Base-by-base conservation (phyloP, 2,888 invertebrate genomes). In the Calephelis perditalis region DNA sequence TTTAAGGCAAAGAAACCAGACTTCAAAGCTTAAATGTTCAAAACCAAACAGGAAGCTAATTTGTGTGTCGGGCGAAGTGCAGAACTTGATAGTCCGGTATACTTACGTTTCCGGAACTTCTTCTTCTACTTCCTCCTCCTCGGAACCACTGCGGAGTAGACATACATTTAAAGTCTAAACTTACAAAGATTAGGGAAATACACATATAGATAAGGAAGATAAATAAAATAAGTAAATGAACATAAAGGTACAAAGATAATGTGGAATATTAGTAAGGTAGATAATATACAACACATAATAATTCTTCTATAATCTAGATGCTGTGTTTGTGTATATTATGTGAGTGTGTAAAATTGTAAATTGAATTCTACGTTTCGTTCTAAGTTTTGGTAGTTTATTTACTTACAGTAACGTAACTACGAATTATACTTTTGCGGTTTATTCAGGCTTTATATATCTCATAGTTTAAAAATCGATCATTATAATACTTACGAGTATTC, bases 401-500 rank as follows among this genome's bases (percentile, higher is more conserved):
- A 26, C 26, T 26, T 26, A 26, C 26, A 26, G 26, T 26, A 26
- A 26, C 26, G 26, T 26, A 26, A 26, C 26, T 26, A 26, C 26
- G 26, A 26, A 26, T 26, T 26, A 3, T 26, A 26, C 26, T 3
- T 26, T 26, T 26, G 26, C 26, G 26, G 3, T 26, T 26, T 43
- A 56, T 40, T 26, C 8, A 7, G 44, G 26, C 26, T 26, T 26
- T 26, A 26, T 56, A 15, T 7, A 56, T 9, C 3, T 9, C 43
- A 15, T 56, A 10, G 12, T 43, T 10, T 52, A 9, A 44, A 26
- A 54, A 54, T 36, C 52, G 52, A 45, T 45, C 12, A n/a, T 40
- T 44, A 11, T 40, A 40, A 26, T 60, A 96, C 97, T 97, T 93
- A 97, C 97, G 97, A 96, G 93, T 97, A 97, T 93, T 96, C 96